phyloP scores from a whole-genome alignment of 1,140 invertebrate species.

The Macrobrachium nipponense region DNA sequence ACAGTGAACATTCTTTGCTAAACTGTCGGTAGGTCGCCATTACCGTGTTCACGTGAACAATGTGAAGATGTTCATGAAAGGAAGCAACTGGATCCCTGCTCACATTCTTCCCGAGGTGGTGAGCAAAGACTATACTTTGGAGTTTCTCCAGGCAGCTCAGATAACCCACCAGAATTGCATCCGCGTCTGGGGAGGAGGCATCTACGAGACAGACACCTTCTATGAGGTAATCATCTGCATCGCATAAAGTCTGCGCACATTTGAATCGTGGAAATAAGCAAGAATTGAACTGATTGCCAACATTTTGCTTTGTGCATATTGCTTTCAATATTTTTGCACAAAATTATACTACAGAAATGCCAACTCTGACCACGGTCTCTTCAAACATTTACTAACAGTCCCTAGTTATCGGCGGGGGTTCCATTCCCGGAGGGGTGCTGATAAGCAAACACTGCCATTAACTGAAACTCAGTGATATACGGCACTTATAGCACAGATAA shows the following conservation, averaged over 20 bases:
- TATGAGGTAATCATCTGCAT: conserved; percentile 75
- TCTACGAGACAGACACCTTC: conserved; percentile 93
- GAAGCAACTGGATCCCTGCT: conserved; percentile 94
- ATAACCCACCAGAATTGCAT: conserved; percentile 93
- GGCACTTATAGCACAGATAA: too few relatives aligned
- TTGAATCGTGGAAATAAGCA: neutral
- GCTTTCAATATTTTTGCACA: neutral
- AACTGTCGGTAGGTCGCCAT: conserved; percentile 51
- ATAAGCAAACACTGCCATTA: too few relatives aligned
- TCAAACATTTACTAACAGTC: too few relatives aligned
- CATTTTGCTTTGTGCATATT: neutral
- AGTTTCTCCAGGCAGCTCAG: conserved; percentile 79
- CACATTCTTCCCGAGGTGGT: conserved; percentile 86
- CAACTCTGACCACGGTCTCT: neutral
- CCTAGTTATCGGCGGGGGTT: too few relatives aligned
- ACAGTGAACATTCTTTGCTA: conserved; percentile 3
- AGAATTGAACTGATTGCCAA: too few relatives aligned
- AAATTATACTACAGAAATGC: neutral
- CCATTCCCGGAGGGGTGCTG: too few relatives aligned
- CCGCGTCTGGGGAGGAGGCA: conserved; percentile 96
- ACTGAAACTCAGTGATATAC: too few relatives aligned
- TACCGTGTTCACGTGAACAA: conserved; percentile 84
- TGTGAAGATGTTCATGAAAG: conserved; percentile 93
- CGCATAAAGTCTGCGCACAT: neutral
- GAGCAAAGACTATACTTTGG: conserved; percentile 69